Evolutionary conservation across 1,140 invertebrate species (phyloP).

Genomic region (Laupala kohalensis): DNA sequence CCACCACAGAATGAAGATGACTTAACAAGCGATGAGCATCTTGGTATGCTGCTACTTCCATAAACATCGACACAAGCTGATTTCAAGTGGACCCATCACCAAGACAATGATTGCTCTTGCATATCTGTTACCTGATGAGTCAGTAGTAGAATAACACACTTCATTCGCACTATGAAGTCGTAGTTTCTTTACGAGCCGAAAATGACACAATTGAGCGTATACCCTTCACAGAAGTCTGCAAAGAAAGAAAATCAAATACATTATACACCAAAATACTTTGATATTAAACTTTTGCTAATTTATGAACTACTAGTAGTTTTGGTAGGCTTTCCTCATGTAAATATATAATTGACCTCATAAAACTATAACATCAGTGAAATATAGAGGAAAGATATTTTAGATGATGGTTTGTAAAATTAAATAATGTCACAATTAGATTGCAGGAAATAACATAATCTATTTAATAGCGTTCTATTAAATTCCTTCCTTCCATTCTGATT

Average conservation of each 20-base stretch:
- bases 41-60: not conserved
- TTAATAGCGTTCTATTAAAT: too few relatives aligned
- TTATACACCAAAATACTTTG: not conserved
- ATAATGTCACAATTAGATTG: too few relatives aligned
- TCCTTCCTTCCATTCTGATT: too few relatives aligned
- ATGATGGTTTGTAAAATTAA: too few relatives aligned
- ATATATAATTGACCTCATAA: too few relatives aligned
- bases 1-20: not conserved
- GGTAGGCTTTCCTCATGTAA: too few relatives aligned
- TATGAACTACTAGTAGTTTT: too few relatives aligned
- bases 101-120: not conserved
- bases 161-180: conserved; percentile 11
- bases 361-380: too few relatives aligned
- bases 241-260: conserved; percentile 21
- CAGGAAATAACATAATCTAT: too few relatives aligned
- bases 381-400: too few relatives aligned
- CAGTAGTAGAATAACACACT: not conserved
- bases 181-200: conserved; percentile 53
- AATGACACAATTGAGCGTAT: conserved; percentile 77
- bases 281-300: too few relatives aligned
- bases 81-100: not conserved
- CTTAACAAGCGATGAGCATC: not conserved
- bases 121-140: not conserved
- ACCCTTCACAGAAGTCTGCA: conserved; percentile 74
- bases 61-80: not conserved